Evolutionary conservation across 2,888 invertebrate genomes (phyloP).

Genomic region (Drosophila picticornis): DNA sequence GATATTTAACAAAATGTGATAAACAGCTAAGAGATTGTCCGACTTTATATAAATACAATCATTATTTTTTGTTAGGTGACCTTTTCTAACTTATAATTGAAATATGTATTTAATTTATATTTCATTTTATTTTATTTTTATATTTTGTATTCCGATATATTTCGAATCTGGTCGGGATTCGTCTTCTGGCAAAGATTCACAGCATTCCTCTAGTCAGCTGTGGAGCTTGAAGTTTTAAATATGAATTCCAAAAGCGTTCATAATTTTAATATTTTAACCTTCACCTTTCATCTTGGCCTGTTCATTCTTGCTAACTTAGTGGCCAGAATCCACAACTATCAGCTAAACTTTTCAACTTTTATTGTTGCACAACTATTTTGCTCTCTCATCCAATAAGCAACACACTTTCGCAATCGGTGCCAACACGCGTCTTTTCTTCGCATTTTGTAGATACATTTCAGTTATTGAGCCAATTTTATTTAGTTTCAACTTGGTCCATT

Average conservation of each 20-base stretch:
- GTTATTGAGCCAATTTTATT: slow-evolving; percentile 61
- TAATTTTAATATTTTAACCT: neutral
- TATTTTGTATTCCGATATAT: neutral
- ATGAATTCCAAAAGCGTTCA: neutral
- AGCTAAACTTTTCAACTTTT: neutral
- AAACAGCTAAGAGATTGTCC: too few species aligned
- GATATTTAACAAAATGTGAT: neutral
- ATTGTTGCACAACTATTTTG: neutral
- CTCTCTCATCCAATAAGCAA: neutral
- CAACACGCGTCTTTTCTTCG: slow-evolving; percentile 16
- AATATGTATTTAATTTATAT: neutral
- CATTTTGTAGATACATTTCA: slow-evolving; percentile 30
- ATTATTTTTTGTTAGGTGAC: neutral
- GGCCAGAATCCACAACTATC: neutral
- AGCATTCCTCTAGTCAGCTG: neutral
- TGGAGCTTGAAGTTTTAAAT: neutral
- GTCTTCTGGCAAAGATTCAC: neutral
- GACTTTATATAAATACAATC: neutral
- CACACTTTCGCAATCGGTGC: slow-evolving; percentile 1
- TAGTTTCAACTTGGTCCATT: slow-evolving; percentile 19
- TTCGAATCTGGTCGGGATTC: neutral
- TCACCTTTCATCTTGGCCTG: neutral
- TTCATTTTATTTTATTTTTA: too few species aligned
- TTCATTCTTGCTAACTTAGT: neutral
- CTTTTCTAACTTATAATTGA: too few species aligned